A percentile compares a stretch with the other conserved stretches of the same genome.
Conservation (phyloP, 2,113 vertebrate species). For the Equus quagga region DNA sequence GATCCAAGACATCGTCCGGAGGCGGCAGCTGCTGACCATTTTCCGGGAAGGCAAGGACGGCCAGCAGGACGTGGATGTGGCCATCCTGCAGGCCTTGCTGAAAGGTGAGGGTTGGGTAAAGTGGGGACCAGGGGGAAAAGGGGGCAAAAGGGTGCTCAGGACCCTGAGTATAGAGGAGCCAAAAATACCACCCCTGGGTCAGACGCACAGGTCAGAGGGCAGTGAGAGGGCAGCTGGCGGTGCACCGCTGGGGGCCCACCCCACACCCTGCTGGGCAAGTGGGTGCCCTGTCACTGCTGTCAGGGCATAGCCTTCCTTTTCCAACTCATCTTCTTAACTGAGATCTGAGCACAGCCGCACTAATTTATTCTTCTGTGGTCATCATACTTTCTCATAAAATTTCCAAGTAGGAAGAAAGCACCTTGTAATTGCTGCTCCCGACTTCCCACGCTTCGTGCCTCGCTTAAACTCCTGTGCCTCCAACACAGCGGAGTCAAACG, state of each 20-base stretch:
- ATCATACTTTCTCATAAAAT: not conserved
- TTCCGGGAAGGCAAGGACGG: slow-evolving; percentile 92
- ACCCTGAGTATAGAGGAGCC: too few relatives aligned
- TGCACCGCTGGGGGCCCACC: fast-evolving
- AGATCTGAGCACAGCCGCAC: fast-evolving
- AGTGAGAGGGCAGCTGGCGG: not conserved
- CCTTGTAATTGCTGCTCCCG: fast-evolving
- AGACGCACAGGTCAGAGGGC: fast-evolving
- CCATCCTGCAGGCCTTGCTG: slow-evolving; percentile 96
- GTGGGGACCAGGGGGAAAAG: fast-evolving
- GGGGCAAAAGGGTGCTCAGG: fast-evolving
- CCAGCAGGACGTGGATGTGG: slow-evolving; percentile 94
- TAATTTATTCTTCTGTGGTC: fast-evolving
- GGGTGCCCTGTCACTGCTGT: fast-evolving
- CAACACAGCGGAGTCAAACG: fast-evolving
- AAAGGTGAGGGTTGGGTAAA: slow-evolving; percentile 89
- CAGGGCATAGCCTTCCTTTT: not conserved
- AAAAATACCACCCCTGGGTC: fast-evolving
- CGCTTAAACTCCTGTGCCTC: not conserved
- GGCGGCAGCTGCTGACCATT: slow-evolving; percentile 92
- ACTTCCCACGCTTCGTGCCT: fast-evolving
- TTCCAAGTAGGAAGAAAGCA: not conserved
- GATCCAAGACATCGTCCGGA: slow-evolving; percentile 97
- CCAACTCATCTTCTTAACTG: too few relatives aligned
- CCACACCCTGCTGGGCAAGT: not conserved